Evolutionary conservation across 2,888 invertebrate genomes (phyloP), one percentile per base, ranked within the genome.

Genomic region (Brachyptera putata): DNA sequence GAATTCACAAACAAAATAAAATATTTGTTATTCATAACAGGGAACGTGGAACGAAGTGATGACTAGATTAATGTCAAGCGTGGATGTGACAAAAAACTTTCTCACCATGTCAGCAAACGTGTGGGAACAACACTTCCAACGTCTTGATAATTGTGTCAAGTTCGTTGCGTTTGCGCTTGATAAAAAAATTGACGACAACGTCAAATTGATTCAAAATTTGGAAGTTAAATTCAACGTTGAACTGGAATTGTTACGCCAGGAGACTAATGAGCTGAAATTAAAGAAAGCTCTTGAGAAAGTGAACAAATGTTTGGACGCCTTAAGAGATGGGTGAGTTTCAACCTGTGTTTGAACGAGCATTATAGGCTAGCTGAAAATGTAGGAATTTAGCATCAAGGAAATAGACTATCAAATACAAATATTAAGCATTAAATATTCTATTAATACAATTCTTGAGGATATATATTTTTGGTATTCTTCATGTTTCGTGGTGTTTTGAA

Each of bases 161-260:
- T n/a, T 34, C 1, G 53, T 53, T n/a, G 22, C 5, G 18, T 9
- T 18, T 4, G 53, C 22, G 4, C n/a, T 53, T 1, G 18, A 21
- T 9, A 36, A 5, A 9, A 11, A 16, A 4, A 21, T 13, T 9
- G 36, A 53, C 5, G 22, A 21, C 37, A 53, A 30, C 14, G 22
- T 5, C 5, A 36, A 21, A n/a, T 18, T 16, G n/a, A 14, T 22
- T 22, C n/a, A 46, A 13, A 41, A 48, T 16, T 48, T 56, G 25
- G 61, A 61, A 16, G 36, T 48, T n/a, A 48, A 49, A 14, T 9
- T 49, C 16, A 57, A 48, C 30, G 50, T 48, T 11, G 30, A 24
- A 13, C 2, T 61, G 14, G 57, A 48, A 16, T 11, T 14, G 4
- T 18, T 61, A 14, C 34, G 61, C 7, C 61, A 61, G 37, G 57